A percentile compares a stretch with the other conserved stretches of the same genome.
Evolutionary conservation across 2,888 invertebrate genomes (phyloP).

Genomic region (Leptarthrus brevirostris): DNA sequence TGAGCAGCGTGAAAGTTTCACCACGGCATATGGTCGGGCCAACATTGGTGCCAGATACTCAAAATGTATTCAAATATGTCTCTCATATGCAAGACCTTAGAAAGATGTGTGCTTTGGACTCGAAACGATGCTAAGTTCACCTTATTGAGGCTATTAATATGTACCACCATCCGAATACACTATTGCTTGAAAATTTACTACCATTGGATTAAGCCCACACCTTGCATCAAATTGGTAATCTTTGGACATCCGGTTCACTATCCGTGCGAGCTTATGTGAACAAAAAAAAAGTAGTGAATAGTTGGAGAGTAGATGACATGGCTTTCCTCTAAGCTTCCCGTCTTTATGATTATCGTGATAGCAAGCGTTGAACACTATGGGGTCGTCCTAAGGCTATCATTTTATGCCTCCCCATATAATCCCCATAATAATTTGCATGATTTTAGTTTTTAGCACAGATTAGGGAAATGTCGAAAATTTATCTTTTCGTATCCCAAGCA

Average conservation of each 20-base stretch:
- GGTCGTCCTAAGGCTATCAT: constrained; percentile 1
- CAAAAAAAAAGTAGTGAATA: constrained; percentile 5
- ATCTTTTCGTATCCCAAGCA: constrained; percentile 11
- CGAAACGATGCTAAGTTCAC: constrained; percentile 14
- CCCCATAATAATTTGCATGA: constrained; percentile 35
- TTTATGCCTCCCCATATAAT: constrained; percentile 19
- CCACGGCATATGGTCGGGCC: constrained; percentile 32
- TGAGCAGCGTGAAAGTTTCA: constrained; percentile 52
- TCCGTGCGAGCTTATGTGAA: background rate
- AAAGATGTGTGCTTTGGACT: constrained; percentile 19
- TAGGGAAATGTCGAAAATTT: constrained; percentile 14
- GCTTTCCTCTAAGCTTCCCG: constrained; percentile 14
- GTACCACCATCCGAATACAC: constrained; percentile 3
- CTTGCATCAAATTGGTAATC: background rate
- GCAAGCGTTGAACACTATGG: background rate
- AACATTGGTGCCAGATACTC: background rate
- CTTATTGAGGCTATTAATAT: constrained; percentile 14
- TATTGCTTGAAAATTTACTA: constrained; percentile 12
- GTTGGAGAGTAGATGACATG: background rate
- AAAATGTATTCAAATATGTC: constrained; percentile 37
- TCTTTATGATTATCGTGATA: constrained; percentile 34
- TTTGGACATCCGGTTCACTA: background rate
- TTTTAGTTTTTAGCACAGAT: constrained; percentile 32
- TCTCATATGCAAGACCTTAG: constrained; percentile 30
- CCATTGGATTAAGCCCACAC: background rate